Evolutionary conservation across 2,113 vertebrate species (phyloP), one percentile per base, ranked within the genome.

Genomic region (Urocolius indicus): DNA sequence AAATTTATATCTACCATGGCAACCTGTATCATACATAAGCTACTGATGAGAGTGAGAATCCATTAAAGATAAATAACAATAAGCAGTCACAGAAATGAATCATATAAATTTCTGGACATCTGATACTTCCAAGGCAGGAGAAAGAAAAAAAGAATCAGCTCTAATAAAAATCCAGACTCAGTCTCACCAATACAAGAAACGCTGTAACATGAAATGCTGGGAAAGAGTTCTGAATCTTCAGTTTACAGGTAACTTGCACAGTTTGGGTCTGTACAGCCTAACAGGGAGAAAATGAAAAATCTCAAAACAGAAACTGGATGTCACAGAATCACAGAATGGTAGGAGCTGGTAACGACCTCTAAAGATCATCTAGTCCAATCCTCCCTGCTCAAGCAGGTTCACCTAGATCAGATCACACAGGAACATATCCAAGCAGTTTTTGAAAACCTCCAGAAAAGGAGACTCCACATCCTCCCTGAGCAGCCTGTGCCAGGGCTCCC

Each of bases 61-160:
- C 27, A 91, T 92, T 80, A 83, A 84, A 94, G 89, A 96, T 68
- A 81, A 87, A 89, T 76, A 92, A 93, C 89, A 87, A 90, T 87
- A 86, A 92, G 46, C 52, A 80, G 43, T 41, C 41, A 81, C 10
- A 49, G 48, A 95, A 93, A 75, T n/a, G 11, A 94, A 91, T 34
- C 34, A 34, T 34, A 89, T 7, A 48, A 24, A 61, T 86, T 91
- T 90, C 54, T 84, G 54, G 67, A 85, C 72, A 82, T 9, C 45
- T 4, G 5, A 36, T 32, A 65, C 21, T 74, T 94, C 27, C 32
- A 80, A 77, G 36, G 34, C n/a, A 80, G n/a, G 34, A 49, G 27
- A 24, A 66, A 93, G 38, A 12, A 85, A 82, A 75, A 76, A 81
- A 41, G 0, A 49, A 68, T 67, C 32, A 59, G 51, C 18, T 77